phyloP scores from a whole-genome alignment of 2,113 vertebrate species.

The Silurus glanis region DNA sequence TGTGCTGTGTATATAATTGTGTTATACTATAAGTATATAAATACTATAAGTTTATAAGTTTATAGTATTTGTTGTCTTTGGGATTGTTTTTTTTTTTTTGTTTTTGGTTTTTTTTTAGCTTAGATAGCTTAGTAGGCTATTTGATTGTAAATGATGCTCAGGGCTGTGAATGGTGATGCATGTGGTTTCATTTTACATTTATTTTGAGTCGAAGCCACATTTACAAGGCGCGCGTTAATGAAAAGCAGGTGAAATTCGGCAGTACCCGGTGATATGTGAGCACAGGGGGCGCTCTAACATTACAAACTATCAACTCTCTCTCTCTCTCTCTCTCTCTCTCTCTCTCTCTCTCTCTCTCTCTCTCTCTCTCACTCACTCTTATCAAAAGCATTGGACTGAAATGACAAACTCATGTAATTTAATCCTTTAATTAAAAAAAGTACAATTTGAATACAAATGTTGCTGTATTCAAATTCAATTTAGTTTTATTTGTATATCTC shows the following conservation, averaged over 20 bases:
- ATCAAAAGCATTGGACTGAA: too few relatives aligned
- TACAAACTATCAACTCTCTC: constrained; percentile 37
- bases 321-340: not conserved
- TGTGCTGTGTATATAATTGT: too few relatives aligned
- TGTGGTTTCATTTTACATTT: not conserved
- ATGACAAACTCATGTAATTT: too few relatives aligned
- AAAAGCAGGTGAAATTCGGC: constrained; percentile 16
- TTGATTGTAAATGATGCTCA: not conserved
- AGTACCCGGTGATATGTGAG: not conserved
- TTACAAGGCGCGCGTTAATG: not conserved
- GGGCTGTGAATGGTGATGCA: not conserved
- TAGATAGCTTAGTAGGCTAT: not conserved
- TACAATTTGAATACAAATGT: too few relatives aligned
- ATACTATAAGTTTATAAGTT: too few relatives aligned
- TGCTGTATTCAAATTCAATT: too few relatives aligned
- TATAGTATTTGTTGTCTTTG: too few relatives aligned
- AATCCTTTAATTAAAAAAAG: too few relatives aligned
- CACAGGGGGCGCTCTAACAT: constrained; percentile 77
- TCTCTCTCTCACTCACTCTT: not conserved
- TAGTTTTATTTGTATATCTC: too few relatives aligned
- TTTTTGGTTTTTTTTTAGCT: not conserved
- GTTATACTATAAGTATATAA: too few relatives aligned
- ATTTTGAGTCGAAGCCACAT: not conserved
- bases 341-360: not conserved
- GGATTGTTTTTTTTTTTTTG: not conserved